phyloP scores from a whole-genome alignment of 1,140 invertebrate species.

The Helicoverpa zea region DNA sequence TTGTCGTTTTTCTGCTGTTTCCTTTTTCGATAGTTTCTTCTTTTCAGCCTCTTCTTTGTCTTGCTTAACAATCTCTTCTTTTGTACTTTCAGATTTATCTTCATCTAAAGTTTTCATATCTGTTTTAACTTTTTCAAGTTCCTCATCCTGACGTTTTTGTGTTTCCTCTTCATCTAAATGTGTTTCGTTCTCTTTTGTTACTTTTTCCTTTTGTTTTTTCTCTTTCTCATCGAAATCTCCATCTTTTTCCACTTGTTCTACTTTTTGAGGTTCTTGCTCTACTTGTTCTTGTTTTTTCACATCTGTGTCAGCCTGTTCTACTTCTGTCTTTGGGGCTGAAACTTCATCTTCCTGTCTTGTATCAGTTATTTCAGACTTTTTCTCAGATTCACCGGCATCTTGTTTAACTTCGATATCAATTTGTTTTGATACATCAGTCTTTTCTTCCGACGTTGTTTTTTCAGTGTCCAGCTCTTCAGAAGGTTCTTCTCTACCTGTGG shows the following conservation, averaged over 20 bases:
- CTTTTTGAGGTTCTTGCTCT: neutral
- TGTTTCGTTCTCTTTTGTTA: too few relatives aligned
- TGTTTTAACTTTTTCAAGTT: neutral
- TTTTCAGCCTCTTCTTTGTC: constrained; percentile 53
- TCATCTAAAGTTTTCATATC: neutral
- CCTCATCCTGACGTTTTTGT: neutral
- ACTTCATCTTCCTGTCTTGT: too few relatives aligned
- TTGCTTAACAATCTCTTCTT: neutral
- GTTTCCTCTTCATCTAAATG: too few relatives aligned
- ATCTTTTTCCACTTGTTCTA: neutral
- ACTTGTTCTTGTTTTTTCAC: neutral
- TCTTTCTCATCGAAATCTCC: too few relatives aligned
- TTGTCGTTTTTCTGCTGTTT: constrained; percentile 48
- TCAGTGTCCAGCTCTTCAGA: too few relatives aligned
- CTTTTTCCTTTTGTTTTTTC: too few relatives aligned
- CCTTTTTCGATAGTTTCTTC: neutral
- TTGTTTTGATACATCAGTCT: too few relatives aligned
- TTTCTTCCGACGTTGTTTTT: too few relatives aligned
- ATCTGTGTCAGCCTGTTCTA: neutral
- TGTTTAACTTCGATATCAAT: too few relatives aligned
- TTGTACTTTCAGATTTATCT: neutral
- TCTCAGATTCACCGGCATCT: neutral
- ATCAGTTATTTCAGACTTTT: neutral
- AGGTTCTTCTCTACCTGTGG: too few relatives aligned
- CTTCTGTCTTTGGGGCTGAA: neutral